phyloP scores from a whole-genome alignment of 2,888 invertebrate species.

The Epsilonema sp. region DNA sequence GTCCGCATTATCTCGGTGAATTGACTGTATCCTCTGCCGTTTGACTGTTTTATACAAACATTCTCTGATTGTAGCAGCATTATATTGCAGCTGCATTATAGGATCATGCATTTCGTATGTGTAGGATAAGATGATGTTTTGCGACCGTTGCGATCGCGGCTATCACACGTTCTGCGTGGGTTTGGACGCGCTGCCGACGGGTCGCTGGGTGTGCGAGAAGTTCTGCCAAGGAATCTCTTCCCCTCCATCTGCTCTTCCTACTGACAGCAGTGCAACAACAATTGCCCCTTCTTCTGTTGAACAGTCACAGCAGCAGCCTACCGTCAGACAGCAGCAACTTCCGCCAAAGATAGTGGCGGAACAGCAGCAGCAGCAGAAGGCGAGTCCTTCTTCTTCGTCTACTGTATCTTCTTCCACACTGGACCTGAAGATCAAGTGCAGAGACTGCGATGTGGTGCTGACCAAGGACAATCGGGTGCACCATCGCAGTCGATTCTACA shows the following conservation, averaged over 20 bases:
- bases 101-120: constrained; percentile 1
- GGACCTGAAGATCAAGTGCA: not conserved
- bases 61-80: too few relatives aligned
- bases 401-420: not conserved
- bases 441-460: not conserved
- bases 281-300: too few relatives aligned
- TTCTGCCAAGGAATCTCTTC: constrained; percentile 7
- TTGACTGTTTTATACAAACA: too few relatives aligned
- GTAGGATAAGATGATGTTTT: constrained; percentile 69
- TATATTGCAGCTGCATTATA: too few relatives aligned
- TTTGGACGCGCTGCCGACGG: constrained; percentile 48
- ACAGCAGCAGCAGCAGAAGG: too few relatives aligned
- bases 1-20: too few relatives aligned
- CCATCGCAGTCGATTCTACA: constrained; percentile 4
- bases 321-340: too few relatives aligned
- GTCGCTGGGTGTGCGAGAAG: constrained; percentile 9
- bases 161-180: constrained; percentile 81
- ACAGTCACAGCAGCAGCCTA: too few relatives aligned
- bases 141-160: constrained; percentile 79
- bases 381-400: not conserved
- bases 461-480: not conserved
- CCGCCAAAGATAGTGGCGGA: too few relatives aligned
- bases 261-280: too few relatives aligned
- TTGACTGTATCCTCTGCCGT: too few relatives aligned
- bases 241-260: too few relatives aligned